Conservation (phyloP, 1,140 invertebrate genomes). For the Palaemon carinicauda region DNA sequence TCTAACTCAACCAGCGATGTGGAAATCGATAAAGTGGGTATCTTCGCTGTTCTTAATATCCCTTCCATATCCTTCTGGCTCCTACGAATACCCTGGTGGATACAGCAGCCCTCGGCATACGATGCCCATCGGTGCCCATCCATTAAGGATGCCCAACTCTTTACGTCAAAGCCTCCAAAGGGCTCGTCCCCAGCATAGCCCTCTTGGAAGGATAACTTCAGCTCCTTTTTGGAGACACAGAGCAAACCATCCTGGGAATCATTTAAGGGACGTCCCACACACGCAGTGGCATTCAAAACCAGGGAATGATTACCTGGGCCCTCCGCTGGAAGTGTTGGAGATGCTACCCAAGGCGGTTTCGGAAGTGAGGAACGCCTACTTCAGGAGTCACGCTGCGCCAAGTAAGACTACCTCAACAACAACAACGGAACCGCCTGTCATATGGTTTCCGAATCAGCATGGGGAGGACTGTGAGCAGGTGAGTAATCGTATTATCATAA, state of each 20-base stretch:
- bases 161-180: too few relatives aligned
- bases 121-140: too few relatives aligned
- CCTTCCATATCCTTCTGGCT: too few relatives aligned
- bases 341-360: conserved; percentile 4
- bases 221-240: too few relatives aligned
- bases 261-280: background rate
- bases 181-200: background rate
- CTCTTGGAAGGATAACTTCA: background rate
- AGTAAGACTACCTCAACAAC: background rate
- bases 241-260: too few relatives aligned
- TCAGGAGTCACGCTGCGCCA: background rate
- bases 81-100: too few relatives aligned
- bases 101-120: too few relatives aligned
- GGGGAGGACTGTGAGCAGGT: conserved; percentile 26
- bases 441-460: conserved; percentile 52
- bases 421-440: conserved; percentile 36
- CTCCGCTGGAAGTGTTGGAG: background rate
- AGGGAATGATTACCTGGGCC: background rate
- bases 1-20: too few relatives aligned
- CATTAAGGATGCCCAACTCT: too few relatives aligned
- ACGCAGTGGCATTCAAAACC: too few relatives aligned
- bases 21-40: too few relatives aligned
- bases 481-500: background rate
- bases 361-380: conserved; percentile 12
- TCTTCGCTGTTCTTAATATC: too few relatives aligned